Conservation (phyloP, 2,797 vertebrate genomes). For the Megaceryle alcyon region DNA sequence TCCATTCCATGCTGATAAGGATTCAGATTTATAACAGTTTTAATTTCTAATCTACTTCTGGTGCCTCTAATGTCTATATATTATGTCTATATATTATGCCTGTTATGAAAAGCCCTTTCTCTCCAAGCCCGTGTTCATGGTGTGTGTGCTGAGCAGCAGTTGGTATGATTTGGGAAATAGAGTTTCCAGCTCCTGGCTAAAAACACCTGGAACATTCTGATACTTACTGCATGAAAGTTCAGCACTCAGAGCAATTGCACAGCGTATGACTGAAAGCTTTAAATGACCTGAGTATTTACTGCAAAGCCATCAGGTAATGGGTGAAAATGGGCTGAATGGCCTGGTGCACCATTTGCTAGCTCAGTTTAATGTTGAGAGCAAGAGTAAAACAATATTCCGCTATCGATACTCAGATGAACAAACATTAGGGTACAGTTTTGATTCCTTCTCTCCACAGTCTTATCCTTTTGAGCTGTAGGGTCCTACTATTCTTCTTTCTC, state of each 20-base stretch:
- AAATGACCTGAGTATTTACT: neutral
- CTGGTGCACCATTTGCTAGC: neutral
- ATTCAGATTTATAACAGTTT: constrained; percentile 45
- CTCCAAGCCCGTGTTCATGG: neutral
- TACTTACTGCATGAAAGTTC: neutral
- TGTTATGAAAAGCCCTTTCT: neutral
- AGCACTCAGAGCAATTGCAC: neutral
- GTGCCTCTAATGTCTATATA: neutral
- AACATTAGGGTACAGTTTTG: neutral
- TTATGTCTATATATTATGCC: neutral
- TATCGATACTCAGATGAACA: neutral
- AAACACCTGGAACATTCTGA: neutral
- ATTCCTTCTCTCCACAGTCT: neutral
- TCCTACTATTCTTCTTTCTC: neutral
- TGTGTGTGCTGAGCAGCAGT: neutral
- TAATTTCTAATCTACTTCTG: constrained; percentile 32
- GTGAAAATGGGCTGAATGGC: neutral
- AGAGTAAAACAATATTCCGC: neutral
- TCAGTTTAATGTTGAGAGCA: neutral
- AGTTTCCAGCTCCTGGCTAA: neutral
- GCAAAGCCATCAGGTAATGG: neutral
- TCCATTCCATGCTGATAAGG: neutral
- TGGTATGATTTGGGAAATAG: neutral
- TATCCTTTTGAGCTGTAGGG: neutral
- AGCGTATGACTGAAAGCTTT: neutral